A percentile compares a stretch with the other conserved stretches of the same genome.
Evolutionary conservation across 2,888 invertebrate species (phyloP).

Genomic region (Tyria jacobaeae): DNA sequence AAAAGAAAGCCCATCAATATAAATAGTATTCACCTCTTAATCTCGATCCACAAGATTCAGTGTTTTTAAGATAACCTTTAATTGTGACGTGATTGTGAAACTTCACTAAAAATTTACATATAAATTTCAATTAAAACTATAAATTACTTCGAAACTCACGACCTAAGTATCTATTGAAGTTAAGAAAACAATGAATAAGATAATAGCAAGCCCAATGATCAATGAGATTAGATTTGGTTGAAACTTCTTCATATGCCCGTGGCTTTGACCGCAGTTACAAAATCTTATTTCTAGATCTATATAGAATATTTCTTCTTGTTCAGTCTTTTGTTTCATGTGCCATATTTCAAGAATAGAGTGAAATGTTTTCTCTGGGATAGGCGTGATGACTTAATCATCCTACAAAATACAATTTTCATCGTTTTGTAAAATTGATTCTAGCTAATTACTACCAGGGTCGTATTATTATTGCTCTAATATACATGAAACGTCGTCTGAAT

Average conservation of each 20-base stretch:
- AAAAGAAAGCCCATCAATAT: background rate
- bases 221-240: background rate
- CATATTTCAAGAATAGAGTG: too few species aligned
- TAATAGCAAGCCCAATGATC: background rate
- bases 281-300: background rate
- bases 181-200: constrained; percentile 4
- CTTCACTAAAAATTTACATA: background rate
- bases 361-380: background rate
- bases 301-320: too few species aligned
- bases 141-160: background rate
- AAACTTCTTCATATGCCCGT: background rate
- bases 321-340: too few species aligned
- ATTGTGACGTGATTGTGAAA: constrained; percentile 15
- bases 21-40: constrained; percentile 3
- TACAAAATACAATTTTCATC: too few species aligned
- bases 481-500: too few species aligned
- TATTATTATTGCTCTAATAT: too few species aligned
- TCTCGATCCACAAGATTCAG: constrained; percentile 14
- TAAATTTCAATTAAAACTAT: constrained; percentile 7
- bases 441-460: too few species aligned
- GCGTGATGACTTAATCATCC: too few species aligned
- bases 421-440: too few species aligned
- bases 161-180: background rate
- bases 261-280: background rate
- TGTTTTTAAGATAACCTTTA: constrained; percentile 7